A percentile compares a stretch with the other conserved stretches of the same genome.
phyloP scores from a whole-genome alignment of 2,888 invertebrate genomes.

The Lepidochrysops patricia region DNA sequence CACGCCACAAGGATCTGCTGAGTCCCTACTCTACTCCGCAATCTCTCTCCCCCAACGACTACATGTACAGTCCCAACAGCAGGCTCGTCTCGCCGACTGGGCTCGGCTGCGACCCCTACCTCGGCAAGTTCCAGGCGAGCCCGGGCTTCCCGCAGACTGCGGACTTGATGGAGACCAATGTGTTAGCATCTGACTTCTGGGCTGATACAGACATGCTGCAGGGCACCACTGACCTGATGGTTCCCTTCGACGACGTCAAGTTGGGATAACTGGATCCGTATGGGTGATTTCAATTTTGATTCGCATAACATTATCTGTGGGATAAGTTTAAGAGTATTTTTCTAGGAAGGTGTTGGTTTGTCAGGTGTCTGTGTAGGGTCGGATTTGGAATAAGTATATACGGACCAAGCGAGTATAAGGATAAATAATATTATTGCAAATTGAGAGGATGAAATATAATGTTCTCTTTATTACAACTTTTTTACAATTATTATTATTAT shows the following conservation, averaged over 20 bases:
- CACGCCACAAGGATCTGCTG: slow-evolving; percentile 50
- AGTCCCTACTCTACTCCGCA: slow-evolving; percentile 59
- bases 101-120: slow-evolving; percentile 53
- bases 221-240: slow-evolving; percentile 49
- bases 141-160: slow-evolving; percentile 44
- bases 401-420: too few species aligned
- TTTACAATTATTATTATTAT: too few species aligned
- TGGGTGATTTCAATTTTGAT: slow-evolving; percentile 40
- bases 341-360: background rate
- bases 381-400: too few species aligned
- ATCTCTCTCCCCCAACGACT: slow-evolving; percentile 52
- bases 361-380: background rate
- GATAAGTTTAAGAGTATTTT: slow-evolving; percentile 24
- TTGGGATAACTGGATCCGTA: slow-evolving; percentile 34
- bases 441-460: too few species aligned
- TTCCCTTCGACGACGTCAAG: slow-evolving; percentile 62
- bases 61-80: slow-evolving; percentile 44
- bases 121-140: slow-evolving; percentile 60
- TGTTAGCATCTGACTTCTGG: slow-evolving; percentile 53
- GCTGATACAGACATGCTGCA: slow-evolving; percentile 52
- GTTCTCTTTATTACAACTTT: too few species aligned
- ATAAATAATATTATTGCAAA: too few species aligned
- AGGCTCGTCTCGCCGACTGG: slow-evolving; percentile 44
- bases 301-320: slow-evolving; percentile 30
- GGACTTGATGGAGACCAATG: slow-evolving; percentile 46